phyloP scores from a whole-genome alignment of 37 sponge, comb jelly and placozoan species.

The Halichondria panicea region DNA sequence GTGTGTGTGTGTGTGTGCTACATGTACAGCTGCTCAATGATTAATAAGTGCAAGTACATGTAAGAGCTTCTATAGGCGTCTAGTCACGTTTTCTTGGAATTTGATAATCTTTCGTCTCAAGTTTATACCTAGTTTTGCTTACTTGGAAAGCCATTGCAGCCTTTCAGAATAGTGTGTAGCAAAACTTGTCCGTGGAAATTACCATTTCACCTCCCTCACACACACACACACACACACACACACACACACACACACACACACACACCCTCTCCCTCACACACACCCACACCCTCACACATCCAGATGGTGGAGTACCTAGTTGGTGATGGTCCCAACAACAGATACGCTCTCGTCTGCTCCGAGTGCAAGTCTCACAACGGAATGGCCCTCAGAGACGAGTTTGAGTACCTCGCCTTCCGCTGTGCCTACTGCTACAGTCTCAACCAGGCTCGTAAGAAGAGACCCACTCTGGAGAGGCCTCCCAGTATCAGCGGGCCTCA shows the following conservation, averaged over 20 bases:
- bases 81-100: no score
- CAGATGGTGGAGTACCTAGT: slow-evolving; percentile 86
- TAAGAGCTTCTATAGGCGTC: no score
- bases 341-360: slow-evolving; percentile 86
- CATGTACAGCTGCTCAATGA: background rate
- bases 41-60: no score
- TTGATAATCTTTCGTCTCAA: no score
- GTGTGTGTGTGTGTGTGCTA: background rate
- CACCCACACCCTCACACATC: background rate
- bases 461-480: background rate
- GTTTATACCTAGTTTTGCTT: no score
- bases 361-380: slow-evolving; percentile 89
- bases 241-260: no score
- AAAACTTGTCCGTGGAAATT: no score
- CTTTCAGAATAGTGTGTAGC: no score
- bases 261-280: background rate
- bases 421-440: slow-evolving; percentile 95
- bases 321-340: slow-evolving; percentile 91
- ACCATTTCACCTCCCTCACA: no score
- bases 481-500: no score
- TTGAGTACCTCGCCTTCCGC: slow-evolving; percentile 86
- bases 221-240: no score
- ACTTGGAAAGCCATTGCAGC: no score
- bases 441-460: slow-evolving; percentile 82
- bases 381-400: slow-evolving; percentile 83